Evolutionary conservation across 2,113 vertebrate genomes (phyloP), one percentile per base, ranked within the genome.

Genomic region (Galeopterus variegatus): DNA sequence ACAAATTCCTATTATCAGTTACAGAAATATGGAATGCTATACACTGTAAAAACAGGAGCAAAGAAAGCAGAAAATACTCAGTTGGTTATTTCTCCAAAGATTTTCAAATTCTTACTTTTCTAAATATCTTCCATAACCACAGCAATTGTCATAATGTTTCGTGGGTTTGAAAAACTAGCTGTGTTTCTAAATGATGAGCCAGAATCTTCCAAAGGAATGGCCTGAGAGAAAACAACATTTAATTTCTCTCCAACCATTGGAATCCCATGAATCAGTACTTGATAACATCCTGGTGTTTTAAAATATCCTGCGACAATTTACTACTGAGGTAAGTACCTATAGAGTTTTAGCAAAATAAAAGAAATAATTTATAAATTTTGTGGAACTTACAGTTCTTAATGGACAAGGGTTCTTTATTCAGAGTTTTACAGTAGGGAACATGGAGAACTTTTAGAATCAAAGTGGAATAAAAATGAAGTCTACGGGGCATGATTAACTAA

Each of bases 401-500:
- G 3, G 4, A 83, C 18, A 64, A 28, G 2, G 31, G 13, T 8
- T 76, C 54, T 96, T 77, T 92, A 82, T 56, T 96, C 23, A 23
- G 79, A 85, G 13, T 90, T 97, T 98, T 96, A 87, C 1, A 62
- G 64, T 64, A 90, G 8, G 23, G 8, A 87, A 69, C 5, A 36
- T 56, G 11, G 65, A 92, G 4, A 5, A 45, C 36, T 97, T 92
- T 80, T 72, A 86, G 56, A 96, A 92, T 23, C 67, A 41, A 97
- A 92, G 24, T 77, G 36, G 48, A 94, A 93, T 92, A 90, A 93
- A 96, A 97, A 92, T 90, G 6, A 11, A 96, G 15, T 96, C 85
- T 96, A 45, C 87, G 48, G 82, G 58, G 64, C 91, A 95, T 94
- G 75, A 70, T 95, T 92, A 95, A 96, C n/a, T 93, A 97, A 96